These are phyloP conservation scores for Cnemophilus loriae DNA, from an alignment of 2,113 vertebrate genomes.

Conservation along the genomic window DNA sequence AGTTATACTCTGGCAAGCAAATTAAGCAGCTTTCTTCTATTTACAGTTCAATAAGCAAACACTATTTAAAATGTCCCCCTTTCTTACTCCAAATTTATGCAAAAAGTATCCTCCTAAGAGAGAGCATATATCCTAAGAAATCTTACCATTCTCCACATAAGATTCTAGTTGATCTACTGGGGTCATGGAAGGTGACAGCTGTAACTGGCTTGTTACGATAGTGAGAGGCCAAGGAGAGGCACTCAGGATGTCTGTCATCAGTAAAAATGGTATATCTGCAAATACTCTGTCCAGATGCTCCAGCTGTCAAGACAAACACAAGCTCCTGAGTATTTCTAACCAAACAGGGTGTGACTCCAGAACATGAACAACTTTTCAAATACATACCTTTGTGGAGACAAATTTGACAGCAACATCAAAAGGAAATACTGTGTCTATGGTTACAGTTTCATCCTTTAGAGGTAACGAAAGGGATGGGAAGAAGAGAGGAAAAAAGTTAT, in stretches of 20 bases:
- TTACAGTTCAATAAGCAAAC: background rate
- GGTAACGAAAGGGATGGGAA: background rate
- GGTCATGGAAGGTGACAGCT: slow-evolving; percentile 79
- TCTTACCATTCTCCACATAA: slow-evolving; percentile 83
- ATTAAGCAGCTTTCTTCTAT: background rate
- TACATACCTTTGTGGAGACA: slow-evolving; percentile 89
- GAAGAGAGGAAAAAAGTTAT: background rate
- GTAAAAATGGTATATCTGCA: slow-evolving; percentile 88
- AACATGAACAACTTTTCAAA: background rate
- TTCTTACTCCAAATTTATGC: background rate
- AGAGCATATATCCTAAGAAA: background rate
- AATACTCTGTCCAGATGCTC: slow-evolving; percentile 88
- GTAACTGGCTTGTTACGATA: slow-evolving; percentile 82
- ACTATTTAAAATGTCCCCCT: background rate
- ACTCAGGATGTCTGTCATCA: slow-evolving; percentile 90
- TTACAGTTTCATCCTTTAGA: slow-evolving; percentile 90
- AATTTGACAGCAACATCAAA: slow-evolving; percentile 94
- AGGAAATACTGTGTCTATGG: slow-evolving; percentile 92
- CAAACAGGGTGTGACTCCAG: background rate
- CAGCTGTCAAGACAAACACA: slow-evolving; percentile 73
- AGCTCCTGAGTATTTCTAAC: background rate
- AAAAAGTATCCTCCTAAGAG: background rate
- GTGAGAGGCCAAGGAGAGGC: slow-evolving; percentile 91
- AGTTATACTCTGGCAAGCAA: background rate
- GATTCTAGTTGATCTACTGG: slow-evolving; percentile 83